These are phyloP conservation scores for Myxocyprinus asiaticus DNA, from an alignment of 2,113 vertebrate species.

Conservation along the genomic window DNA sequence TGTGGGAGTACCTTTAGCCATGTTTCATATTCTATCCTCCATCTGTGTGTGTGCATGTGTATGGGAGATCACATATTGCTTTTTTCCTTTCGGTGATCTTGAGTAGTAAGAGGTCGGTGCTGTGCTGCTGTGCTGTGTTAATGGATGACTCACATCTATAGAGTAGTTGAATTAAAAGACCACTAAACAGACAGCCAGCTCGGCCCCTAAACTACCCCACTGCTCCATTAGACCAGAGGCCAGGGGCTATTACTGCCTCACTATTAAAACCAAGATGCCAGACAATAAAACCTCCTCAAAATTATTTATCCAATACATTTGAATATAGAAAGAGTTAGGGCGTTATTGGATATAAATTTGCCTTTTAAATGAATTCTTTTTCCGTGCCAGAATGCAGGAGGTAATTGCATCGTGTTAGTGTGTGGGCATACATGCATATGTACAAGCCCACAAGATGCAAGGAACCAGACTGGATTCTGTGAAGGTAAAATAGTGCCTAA, in stretches of 20 bases:
- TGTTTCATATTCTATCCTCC: background rate
- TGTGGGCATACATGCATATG: background rate
- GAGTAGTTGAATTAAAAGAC: constrained; percentile 25
- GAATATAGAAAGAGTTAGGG: background rate
- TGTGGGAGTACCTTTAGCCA: background rate
- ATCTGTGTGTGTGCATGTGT: background rate
- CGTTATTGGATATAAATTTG: background rate
- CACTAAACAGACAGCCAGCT: background rate
- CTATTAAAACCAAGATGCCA: constrained; percentile 5
- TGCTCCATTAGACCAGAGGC: background rate
- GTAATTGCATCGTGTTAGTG: too few relatives aligned
- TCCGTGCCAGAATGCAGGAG: background rate
- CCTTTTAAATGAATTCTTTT: background rate
- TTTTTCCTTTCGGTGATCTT: constrained; percentile 2
- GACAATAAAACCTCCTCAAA: background rate
- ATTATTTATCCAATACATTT: background rate
- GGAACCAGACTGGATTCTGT: too few relatives aligned
- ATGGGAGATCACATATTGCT: background rate
- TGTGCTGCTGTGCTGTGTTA: constrained; percentile 4
- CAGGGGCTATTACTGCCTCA: background rate
- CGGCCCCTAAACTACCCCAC: background rate
- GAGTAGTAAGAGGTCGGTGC: background rate
- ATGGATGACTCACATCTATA: constrained; percentile 35
- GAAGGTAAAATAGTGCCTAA: background rate
- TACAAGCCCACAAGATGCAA: background rate